These are phyloP conservation scores for Chloropsis hardwickii DNA, from an alignment of 2,113 vertebrate species.

Conservation along the genomic window DNA sequence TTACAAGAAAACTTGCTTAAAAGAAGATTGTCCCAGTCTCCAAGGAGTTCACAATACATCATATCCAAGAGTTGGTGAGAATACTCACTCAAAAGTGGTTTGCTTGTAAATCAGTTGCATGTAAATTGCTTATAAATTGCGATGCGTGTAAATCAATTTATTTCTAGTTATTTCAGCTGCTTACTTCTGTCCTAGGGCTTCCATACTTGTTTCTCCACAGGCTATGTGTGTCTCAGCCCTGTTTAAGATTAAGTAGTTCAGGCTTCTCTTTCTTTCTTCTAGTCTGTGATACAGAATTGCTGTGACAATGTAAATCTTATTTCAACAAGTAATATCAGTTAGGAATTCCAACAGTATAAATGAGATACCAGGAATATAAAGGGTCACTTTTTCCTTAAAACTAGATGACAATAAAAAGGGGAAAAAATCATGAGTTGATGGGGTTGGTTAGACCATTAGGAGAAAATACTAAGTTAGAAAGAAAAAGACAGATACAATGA, in stretches of 20 bases:
- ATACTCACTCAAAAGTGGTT: background rate
- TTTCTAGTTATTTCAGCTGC: background rate
- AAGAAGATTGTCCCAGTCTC: conserved; percentile 81
- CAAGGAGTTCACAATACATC: conserved; percentile 90
- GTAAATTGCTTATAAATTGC: background rate
- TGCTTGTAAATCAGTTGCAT: background rate
- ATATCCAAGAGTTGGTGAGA: conserved; percentile 91
- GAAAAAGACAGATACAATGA: background rate
- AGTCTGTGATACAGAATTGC: background rate
- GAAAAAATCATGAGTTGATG: background rate
- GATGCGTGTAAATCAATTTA: background rate
- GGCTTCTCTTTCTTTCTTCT: background rate
- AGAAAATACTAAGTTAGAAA: background rate
- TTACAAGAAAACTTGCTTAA: conserved; percentile 89
- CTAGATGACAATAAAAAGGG: background rate
- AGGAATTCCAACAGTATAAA: background rate
- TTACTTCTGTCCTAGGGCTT: background rate
- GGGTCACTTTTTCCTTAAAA: background rate
- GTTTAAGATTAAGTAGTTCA: background rate
- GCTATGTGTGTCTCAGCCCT: background rate
- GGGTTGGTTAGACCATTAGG: background rate
- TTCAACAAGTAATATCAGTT: background rate
- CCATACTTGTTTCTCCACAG: background rate
- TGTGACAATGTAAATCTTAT: background rate
- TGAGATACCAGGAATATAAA: background rate